Evolutionary conservation across 2,888 invertebrate species (phyloP).

Genomic region (Notodonta ziczac): DNA sequence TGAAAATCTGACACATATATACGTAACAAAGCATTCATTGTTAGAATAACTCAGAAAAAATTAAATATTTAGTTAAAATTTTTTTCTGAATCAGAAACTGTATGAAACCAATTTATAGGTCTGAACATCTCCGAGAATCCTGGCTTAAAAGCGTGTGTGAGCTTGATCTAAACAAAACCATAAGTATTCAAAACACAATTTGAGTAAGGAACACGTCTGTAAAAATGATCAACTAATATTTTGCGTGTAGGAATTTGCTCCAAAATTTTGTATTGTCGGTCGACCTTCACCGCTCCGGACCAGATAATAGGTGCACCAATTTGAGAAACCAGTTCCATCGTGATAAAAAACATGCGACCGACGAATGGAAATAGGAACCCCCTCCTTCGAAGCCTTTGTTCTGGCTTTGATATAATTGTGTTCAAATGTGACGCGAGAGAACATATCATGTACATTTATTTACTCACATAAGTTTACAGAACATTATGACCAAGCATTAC

Average conservation of each 20-base stretch:
- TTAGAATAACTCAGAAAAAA: no score
- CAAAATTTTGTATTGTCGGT: slow-evolving; percentile 71
- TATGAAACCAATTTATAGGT: no score
- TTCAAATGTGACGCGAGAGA: slow-evolving; percentile 14
- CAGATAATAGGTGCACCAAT: slow-evolving; percentile 82
- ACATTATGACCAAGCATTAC: no score
- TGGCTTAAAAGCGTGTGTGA: no score
- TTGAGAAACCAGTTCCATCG: slow-evolving; percentile 76
- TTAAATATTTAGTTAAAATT: no score
- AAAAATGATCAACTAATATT: slow-evolving; percentile 67
- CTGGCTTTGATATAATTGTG: slow-evolving; percentile 46
- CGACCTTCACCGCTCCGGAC: slow-evolving; percentile 76
- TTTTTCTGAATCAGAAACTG: no score
- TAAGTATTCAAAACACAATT: slow-evolving; percentile 13
- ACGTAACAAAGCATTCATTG: no score
- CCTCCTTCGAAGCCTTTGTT: slow-evolving; percentile 63
- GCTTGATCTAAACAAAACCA: background rate
- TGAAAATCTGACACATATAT: no score
- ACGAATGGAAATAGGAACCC: slow-evolving; percentile 69
- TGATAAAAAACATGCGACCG: slow-evolving; percentile 66
- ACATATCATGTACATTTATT: background rate
- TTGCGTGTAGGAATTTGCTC: slow-evolving; percentile 81
- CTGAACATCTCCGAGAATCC: no score
- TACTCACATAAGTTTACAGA: no score
- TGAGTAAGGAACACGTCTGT: slow-evolving; percentile 41